A percentile compares a stretch with the other conserved stretches of the same genome.
These are phyloP conservation scores for Mionectes macconnelli DNA, from an alignment of 2,113 vertebrate genomes.

Conservation along the genomic window DNA sequence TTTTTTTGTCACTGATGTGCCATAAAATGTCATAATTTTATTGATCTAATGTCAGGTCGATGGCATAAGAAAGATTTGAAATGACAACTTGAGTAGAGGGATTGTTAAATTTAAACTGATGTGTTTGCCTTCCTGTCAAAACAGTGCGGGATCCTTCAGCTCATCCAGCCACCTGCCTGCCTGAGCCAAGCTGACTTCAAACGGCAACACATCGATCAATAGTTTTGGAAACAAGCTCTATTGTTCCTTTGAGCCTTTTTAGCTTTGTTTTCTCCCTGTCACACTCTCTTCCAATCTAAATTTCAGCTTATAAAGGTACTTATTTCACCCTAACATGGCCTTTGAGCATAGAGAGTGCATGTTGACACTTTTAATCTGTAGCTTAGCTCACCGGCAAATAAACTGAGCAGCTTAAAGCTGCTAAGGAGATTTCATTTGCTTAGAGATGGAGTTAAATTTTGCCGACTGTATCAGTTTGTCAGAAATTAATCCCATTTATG, in stretches of 20 bases:
- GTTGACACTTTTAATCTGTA: not conserved
- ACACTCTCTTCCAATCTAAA: not conserved
- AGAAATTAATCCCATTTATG: not conserved
- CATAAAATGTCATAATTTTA: conserved; percentile 28
- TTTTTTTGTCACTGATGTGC: not conserved
- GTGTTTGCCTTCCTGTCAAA: conserved; percentile 38
- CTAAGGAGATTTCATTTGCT: not conserved
- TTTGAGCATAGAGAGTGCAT: not conserved
- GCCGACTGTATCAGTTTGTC: not conserved
- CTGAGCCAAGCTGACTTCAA: not conserved
- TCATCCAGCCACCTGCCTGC: not conserved
- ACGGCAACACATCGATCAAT: not conserved
- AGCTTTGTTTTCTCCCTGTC: not conserved
- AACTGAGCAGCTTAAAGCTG: not conserved
- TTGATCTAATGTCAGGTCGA: conserved; percentile 7
- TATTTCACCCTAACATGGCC: not conserved
- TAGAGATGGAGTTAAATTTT: not conserved
- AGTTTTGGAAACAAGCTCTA: conserved; percentile 18
- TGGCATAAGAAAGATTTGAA: conserved; percentile 5
- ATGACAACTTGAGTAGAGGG: conserved; percentile 24
- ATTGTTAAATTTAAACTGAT: conserved; percentile 52
- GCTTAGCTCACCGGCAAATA: not conserved
- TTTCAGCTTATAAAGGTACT: not conserved
- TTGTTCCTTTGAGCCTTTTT: not conserved
- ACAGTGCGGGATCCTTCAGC: not conserved